These are phyloP conservation scores for Salvator merianae DNA, from an alignment of 2,113 vertebrate genomes.

Conservation along the genomic window DNA sequence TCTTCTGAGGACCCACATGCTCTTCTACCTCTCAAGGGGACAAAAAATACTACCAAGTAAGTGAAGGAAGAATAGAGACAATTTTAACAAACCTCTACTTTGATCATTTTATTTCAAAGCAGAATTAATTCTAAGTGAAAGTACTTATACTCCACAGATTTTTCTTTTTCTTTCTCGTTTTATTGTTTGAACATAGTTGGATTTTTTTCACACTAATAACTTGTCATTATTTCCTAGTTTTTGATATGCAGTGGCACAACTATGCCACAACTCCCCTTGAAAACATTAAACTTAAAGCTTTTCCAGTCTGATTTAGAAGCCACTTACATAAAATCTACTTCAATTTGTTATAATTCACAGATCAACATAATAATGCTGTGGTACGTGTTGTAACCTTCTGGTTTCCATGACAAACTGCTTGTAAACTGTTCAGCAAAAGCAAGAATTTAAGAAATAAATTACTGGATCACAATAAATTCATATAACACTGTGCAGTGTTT, in stretches of 20 bases:
- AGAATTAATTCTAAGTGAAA: constrained; percentile 33
- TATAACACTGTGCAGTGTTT: too few relatives aligned
- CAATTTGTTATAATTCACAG: constrained; percentile 38
- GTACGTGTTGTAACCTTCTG: constrained; percentile 16
- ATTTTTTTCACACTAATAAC: constrained; percentile 40
- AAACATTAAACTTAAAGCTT: constrained; percentile 19
- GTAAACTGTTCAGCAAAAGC: too few relatives aligned
- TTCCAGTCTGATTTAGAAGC: constrained; percentile 42
- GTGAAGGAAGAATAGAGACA: constrained; percentile 1
- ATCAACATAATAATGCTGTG: background rate
- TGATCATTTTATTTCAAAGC: constrained; percentile 49
- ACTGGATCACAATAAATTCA: too few relatives aligned
- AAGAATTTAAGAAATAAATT: too few relatives aligned
- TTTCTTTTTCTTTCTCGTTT: background rate
- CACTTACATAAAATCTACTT: constrained; percentile 32
- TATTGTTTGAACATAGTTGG: constrained; percentile 32
- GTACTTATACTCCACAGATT: constrained; percentile 24
- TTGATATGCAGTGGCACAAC: constrained; percentile 43
- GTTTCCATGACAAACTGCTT: constrained; percentile 28
- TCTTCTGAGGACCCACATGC: constrained; percentile 35
- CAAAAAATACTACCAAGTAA: background rate
- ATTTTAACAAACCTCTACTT: constrained; percentile 30
- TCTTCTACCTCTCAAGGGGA: constrained; percentile 14
- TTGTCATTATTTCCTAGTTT: constrained; percentile 37
- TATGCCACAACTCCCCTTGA: constrained; percentile 35